A percentile compares a stretch with the other conserved stretches of the same genome.
Evolutionary conservation across 2,888 invertebrate species (phyloP).

Genomic region (Cenopis cana): DNA sequence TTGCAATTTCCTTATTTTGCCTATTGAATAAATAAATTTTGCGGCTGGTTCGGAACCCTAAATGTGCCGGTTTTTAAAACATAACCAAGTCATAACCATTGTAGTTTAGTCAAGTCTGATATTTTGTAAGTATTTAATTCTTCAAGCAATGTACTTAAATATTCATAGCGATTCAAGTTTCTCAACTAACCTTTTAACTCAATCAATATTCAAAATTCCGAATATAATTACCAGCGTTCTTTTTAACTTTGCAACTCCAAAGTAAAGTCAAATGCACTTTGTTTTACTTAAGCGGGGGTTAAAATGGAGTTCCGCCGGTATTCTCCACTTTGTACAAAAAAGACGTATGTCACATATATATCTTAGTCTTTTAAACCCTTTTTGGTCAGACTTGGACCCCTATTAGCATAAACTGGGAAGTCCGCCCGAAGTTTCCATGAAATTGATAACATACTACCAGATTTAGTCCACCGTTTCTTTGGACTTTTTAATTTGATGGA

Average conservation of each 20-base stretch:
- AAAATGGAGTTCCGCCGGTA: constrained; percentile 10
- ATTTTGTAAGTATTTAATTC: too few species aligned
- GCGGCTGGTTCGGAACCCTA: too few species aligned
- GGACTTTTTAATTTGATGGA: constrained; percentile 39
- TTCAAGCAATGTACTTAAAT: neutral
- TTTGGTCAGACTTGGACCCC: neutral
- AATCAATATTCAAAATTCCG: constrained; percentile 16
- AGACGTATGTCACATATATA: neutral
- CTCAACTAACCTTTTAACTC: neutral
- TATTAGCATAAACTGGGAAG: constrained; percentile 39
- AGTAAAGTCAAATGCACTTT: constrained; percentile 36
- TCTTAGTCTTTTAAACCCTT: neutral
- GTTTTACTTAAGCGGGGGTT: constrained; percentile 33
- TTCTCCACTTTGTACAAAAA: neutral
- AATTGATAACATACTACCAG: constrained; percentile 43
- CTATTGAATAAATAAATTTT: too few species aligned
- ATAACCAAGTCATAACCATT: too few species aligned
- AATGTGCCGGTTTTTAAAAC: too few species aligned
- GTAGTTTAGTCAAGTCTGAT: too few species aligned
- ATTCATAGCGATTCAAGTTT: neutral
- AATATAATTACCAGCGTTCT: constrained; percentile 17
- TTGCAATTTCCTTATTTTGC: too few species aligned
- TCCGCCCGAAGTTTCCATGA: constrained; percentile 31
- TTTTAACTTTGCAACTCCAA: constrained; percentile 19
- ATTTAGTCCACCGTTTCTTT: constrained; percentile 30